These are phyloP conservation scores for Diaphora mendica DNA, from an alignment of 2,888 invertebrate species.

Conservation along the genomic window DNA sequence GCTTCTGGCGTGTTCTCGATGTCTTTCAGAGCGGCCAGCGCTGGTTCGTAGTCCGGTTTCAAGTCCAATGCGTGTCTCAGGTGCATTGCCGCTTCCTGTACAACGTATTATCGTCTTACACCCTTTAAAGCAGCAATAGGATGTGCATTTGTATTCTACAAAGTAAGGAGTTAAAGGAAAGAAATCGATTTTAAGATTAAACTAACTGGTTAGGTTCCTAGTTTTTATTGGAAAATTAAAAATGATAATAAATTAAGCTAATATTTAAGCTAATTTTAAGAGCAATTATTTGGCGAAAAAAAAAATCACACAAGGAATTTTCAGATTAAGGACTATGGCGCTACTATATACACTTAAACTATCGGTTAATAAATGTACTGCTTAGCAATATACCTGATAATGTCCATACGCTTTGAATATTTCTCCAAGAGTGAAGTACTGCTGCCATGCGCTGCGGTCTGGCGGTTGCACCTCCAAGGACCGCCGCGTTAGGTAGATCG, in stretches of 20 bases:
- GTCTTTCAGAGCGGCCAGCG: constrained; percentile 92
- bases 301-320: not conserved
- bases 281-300: not conserved
- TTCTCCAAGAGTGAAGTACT: constrained; percentile 96
- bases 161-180: constrained; percentile 32
- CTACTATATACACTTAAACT: not conserved
- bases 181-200: not conserved
- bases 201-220: not conserved
- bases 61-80: constrained; percentile 93
- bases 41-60: constrained; percentile 94
- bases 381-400: constrained; percentile 81
- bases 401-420: constrained; percentile 97
- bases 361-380: not conserved
- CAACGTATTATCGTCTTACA: constrained; percentile 40
- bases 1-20: constrained; percentile 93
- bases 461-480: constrained; percentile 94
- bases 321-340: not conserved
- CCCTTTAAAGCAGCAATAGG: constrained; percentile 43
- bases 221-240: not conserved
- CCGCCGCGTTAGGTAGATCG: constrained; percentile 93
- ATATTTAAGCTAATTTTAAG: not conserved
- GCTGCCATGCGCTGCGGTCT: constrained; percentile 95
- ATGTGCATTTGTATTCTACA: constrained; percentile 28
- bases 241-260: not conserved
- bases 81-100: constrained; percentile 93